Percentiles rank a stretch among this genome's conserved stretches.
These are phyloP conservation scores for Trichacis sp. DNA, from an alignment of 2,888 invertebrate species.

Conservation along the genomic window DNA sequence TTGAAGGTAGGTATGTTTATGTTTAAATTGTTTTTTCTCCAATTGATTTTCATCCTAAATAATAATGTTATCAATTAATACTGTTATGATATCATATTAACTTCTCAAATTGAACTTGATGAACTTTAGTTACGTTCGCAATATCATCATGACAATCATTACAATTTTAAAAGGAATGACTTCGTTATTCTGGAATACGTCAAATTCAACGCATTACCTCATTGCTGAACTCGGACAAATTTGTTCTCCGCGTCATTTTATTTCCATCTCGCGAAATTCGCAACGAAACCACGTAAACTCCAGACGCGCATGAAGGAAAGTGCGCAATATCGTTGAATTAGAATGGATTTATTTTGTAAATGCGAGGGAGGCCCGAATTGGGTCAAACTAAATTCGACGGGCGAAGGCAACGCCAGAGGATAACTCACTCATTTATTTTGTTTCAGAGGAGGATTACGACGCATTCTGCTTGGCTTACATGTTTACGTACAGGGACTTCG, in stretches of 20 bases:
- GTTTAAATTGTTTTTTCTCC: no score
- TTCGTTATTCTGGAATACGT: no score
- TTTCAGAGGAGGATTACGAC: slow-evolving; percentile 94
- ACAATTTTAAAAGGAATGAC: no score
- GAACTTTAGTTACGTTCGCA: no score
- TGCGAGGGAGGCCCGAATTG: slow-evolving; percentile 2
- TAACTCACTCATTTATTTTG: slow-evolving; percentile 39
- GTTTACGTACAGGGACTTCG: slow-evolving; percentile 97
- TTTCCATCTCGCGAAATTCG: neutral
- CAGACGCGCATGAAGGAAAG: neutral
- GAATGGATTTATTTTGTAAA: neutral
- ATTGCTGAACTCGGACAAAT: neutral
- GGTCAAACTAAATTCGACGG: slow-evolving; percentile 17
- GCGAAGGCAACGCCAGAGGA: slow-evolving; percentile 15
- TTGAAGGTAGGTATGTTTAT: no score
- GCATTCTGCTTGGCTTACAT: slow-evolving; percentile 98
- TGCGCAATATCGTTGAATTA: neutral
- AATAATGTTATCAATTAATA: no score
- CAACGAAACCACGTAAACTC: neutral
- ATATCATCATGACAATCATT: no score
- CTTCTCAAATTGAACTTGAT: no score
- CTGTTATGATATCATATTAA: no score
- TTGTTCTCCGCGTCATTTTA: neutral
- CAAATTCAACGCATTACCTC: no score
- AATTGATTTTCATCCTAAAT: no score